Conservation (phyloP, 2,888 invertebrate genomes). For the Ecdyonurus torrentis region DNA sequence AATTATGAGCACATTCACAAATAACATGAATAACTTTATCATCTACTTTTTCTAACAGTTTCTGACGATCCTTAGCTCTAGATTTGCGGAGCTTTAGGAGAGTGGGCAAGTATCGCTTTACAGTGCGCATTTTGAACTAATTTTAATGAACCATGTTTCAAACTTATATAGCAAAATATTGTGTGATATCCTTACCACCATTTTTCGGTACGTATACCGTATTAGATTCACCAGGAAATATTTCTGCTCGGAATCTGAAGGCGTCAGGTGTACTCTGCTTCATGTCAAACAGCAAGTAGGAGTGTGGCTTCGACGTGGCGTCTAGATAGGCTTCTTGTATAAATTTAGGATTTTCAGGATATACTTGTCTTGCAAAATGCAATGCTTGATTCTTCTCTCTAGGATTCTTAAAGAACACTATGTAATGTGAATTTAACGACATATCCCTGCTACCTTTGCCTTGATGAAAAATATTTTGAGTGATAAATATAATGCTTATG, state of each 20-base stretch:
- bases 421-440: no score
- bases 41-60: background rate
- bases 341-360: background rate
- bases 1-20: background rate
- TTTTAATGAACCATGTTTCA: no score
- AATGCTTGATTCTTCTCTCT: background rate
- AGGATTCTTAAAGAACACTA: background rate
- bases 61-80: background rate
- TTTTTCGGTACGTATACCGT: no score
- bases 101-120: background rate
- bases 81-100: no score
- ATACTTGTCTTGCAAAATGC: conserved; percentile 1
- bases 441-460: no score
- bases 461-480: conserved; percentile 5
- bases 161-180: background rate
- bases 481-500: background rate
- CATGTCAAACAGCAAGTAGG: conserved; percentile 14
- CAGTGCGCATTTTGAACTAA: no score
- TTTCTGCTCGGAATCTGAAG: conserved; percentile 9
- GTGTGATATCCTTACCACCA: no score
- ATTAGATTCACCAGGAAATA: conserved; percentile 2
- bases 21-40: background rate
- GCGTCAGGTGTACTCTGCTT: conserved; percentile 12
- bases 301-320: background rate
- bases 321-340: background rate